A percentile compares a stretch with the other conserved stretches of the same genome.
These are phyloP conservation scores for Loriculus beryllinus DNA, from an alignment of 2,797 vertebrate genomes.

Conservation along the genomic window DNA sequence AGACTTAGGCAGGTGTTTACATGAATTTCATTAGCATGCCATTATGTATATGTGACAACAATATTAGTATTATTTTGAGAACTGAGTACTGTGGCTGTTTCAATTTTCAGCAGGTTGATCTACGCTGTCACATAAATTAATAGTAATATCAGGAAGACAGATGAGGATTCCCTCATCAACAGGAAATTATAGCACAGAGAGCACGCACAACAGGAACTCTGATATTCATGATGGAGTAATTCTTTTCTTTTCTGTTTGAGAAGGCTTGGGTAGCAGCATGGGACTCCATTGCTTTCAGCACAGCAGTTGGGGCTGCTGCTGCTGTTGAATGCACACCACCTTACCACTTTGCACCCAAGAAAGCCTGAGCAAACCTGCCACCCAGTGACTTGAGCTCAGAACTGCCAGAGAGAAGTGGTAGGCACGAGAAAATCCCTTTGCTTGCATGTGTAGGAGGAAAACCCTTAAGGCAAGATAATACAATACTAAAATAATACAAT, in stretches of 20 bases:
- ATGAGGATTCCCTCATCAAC: not conserved
- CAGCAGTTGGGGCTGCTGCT: not conserved
- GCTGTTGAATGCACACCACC: not conserved
- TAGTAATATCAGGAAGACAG: not conserved
- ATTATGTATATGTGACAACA: not conserved
- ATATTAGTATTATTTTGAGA: not conserved
- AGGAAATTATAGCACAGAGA: not conserved
- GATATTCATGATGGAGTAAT: not conserved
- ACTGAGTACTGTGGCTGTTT: not conserved
- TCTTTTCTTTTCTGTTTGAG: not conserved
- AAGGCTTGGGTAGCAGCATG: not conserved
- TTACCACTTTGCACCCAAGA: not conserved
- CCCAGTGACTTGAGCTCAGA: constrained; percentile 38
- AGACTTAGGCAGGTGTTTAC: not conserved
- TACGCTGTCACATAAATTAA: not conserved
- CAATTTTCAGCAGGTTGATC: not conserved
- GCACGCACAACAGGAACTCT: not conserved
- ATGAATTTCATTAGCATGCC: not conserved
- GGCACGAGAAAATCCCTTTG: not conserved
- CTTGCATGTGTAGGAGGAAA: not conserved
- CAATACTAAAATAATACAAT: not conserved
- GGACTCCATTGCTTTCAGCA: not conserved
- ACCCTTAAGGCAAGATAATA: not conserved
- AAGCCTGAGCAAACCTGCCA: constrained; percentile 53
- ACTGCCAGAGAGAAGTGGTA: not conserved